Base-by-base conservation (phyloP, 2,888 invertebrate genomes). In the Diachrysia chrysitis region DNA sequence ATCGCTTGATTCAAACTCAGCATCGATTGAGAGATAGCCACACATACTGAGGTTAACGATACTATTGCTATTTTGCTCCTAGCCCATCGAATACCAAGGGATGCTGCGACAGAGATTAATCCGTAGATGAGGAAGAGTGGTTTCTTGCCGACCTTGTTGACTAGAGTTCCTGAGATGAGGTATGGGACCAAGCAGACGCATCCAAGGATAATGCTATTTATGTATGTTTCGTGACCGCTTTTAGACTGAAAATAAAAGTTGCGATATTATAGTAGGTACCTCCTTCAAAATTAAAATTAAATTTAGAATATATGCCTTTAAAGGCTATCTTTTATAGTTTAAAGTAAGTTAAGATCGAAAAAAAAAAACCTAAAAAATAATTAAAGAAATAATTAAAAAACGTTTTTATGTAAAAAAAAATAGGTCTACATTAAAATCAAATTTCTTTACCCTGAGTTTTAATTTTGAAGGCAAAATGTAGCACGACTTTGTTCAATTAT, bases 181-280 rank as follows among this genome's bases (percentile, higher is more conserved):
- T 83, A 90, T 0, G 92, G 91, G 1, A 89, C 51, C 0, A 90
- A 14, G 55, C 89, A 89, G 4, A 89, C 85, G 10, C 78, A 78
- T 0, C 92, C 92, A 14, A 93, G 74, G 17, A 93, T 91, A 1
- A 93, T 89, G 51, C 89, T 92, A 85, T 92, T 92, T 17, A 92
- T 89, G 63, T 93, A 93, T 0, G 93, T 93, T 59, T 91, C 90
- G 1, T 85, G 73, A 0, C 93, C 93, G 51, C 91, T 92, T 75
- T 80, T 86, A 9, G 80, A 81, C 93, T 93, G 89, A 0, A 76
- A 80, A 32, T 9, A 16, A 37, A 25, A 7, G 35, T 32, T 23
- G n/a, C n/a, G n/a, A n/a, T n/a, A n/a, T n/a, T n/a, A n/a, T n/a
- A n/a, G n/a, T n/a, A 25, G 25, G 25, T n/a, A n/a, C 25, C 25